Percentiles rank a stretch among this genome's conserved stretches.
Evolutionary conservation across 2,797 vertebrate genomes (phyloP).

Genomic region (Microctenopoma lineatum): DNA sequence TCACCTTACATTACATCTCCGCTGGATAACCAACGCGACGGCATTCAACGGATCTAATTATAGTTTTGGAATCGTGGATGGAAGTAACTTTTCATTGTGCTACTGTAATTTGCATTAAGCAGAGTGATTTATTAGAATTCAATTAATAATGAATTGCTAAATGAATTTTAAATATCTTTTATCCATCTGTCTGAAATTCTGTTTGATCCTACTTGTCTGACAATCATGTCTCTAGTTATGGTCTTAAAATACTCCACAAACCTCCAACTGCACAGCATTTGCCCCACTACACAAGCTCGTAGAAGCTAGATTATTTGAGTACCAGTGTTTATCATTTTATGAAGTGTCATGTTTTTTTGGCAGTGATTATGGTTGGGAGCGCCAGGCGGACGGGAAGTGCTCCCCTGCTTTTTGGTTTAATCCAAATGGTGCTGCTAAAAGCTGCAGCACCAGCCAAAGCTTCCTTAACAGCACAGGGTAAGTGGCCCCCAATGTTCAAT

Average conservation of each 20-base stretch:
- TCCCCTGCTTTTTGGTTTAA: constrained; percentile 96
- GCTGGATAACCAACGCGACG: constrained; percentile 45
- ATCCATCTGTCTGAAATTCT: constrained; percentile 75
- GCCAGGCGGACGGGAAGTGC: constrained; percentile 90
- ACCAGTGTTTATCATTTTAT: constrained; percentile 67
- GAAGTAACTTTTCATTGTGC: constrained; percentile 58
- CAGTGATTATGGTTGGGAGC: constrained; percentile 96
- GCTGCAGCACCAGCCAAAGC: constrained; percentile 91
- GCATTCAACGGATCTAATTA: constrained; percentile 65
- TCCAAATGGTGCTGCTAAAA: constrained; percentile 85
- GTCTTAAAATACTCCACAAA: constrained; percentile 65
- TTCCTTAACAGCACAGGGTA: constrained; percentile 96
- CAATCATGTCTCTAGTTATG: constrained; percentile 73
- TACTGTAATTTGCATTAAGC: constrained; percentile 76
- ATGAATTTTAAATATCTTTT: constrained; percentile 81
- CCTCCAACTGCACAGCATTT: constrained; percentile 46
- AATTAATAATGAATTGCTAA: constrained; percentile 82
- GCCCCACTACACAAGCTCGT: constrained; percentile 60
- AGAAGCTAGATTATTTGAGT: constrained; percentile 55
- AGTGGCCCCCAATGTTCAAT: constrained; percentile 74
- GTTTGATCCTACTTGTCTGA: constrained; percentile 81
- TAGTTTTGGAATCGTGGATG: constrained; percentile 65
- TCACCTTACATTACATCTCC: constrained; percentile 39
- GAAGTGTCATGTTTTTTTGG: constrained; percentile 56
- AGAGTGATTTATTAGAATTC: constrained; percentile 82